phyloP scores from a whole-genome alignment of 2,888 invertebrate genomes.

The Drosophila hamatofila region DNA sequence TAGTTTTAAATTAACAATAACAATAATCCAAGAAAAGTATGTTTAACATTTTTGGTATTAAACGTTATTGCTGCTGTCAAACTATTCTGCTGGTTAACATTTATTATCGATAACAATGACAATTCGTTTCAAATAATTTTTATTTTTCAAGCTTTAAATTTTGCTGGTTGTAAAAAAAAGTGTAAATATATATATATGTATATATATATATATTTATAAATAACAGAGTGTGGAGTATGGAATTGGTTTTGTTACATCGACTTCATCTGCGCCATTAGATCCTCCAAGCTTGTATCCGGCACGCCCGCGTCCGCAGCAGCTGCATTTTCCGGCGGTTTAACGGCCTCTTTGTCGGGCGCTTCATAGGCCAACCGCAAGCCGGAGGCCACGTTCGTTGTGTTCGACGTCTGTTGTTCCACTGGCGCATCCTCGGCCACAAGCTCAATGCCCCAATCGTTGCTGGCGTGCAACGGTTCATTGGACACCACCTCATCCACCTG shows the following conservation, averaged over 20 bases:
- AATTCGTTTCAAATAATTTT: background rate
- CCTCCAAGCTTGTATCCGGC: constrained; percentile 89
- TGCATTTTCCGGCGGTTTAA: constrained; percentile 73
- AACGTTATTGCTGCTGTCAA: background rate
- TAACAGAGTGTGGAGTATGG: constrained; percentile 49
- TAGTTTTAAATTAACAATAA: background rate
- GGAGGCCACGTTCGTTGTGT: constrained; percentile 27
- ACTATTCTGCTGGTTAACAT: no score
- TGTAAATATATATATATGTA: constrained; percentile 31
- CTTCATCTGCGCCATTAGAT: constrained; percentile 97
- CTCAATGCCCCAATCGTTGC: constrained; percentile 97
- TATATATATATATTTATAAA: constrained; percentile 29
- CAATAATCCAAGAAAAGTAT: background rate
- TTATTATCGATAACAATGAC: background rate
- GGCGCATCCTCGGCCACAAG: constrained; percentile 86
- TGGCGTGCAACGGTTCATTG: constrained; percentile 91
- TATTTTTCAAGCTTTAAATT: background rate
- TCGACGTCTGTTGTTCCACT: constrained; percentile 70
- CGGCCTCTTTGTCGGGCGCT: constrained; percentile 86
- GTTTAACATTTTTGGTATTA: background rate
- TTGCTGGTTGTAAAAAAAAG: constrained; percentile 37
- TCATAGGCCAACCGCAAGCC: constrained; percentile 90
- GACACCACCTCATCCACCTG: constrained; percentile 78
- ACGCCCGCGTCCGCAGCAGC: constrained; percentile 81
- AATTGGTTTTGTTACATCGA: constrained; percentile 87